Evolutionary conservation across 2,888 invertebrate genomes (phyloP).

Genomic region (Hydraecia micacea): DNA sequence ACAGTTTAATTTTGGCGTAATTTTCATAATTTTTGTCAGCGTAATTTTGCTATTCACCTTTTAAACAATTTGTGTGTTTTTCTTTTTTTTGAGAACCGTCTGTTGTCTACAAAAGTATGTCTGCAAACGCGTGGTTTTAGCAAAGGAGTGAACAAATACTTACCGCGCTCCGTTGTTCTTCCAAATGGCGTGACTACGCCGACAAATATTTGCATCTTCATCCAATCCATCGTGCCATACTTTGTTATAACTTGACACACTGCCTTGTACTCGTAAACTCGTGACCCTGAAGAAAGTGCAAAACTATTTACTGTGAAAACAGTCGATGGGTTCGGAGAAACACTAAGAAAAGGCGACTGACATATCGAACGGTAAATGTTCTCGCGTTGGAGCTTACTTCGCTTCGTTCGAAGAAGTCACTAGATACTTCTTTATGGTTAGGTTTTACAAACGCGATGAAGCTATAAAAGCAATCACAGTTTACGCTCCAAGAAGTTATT

Average conservation of each 20-base stretch:
- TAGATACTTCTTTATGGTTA: not conserved
- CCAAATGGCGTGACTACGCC: slow-evolving; percentile 41
- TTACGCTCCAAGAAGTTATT: not conserved
- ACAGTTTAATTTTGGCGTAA: slow-evolving; percentile 1
- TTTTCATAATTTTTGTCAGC: not conserved
- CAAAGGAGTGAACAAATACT: slow-evolving; percentile 42
- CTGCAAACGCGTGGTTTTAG: not conserved
- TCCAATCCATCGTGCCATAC: slow-evolving; percentile 37
- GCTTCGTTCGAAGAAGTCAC: slow-evolving; percentile 1
- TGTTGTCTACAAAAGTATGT: not conserved
- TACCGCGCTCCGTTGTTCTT: slow-evolving; percentile 26
- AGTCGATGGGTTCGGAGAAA: slow-evolving; percentile 22
- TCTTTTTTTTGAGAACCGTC: too few species aligned
- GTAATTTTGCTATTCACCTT: not conserved
- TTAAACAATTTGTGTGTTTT: too few species aligned
- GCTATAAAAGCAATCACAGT: slow-evolving; percentile 1
- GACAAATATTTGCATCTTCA: slow-evolving; percentile 51
- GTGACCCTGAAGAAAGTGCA: slow-evolving; percentile 54
- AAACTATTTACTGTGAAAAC: slow-evolving; percentile 45
- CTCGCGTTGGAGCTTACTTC: not conserved
- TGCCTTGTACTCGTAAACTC: slow-evolving; percentile 36
- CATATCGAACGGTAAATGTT: slow-evolving; percentile 39
- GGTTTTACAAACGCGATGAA: not conserved
- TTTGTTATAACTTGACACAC: slow-evolving; percentile 49
- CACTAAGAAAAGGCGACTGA: slow-evolving; percentile 13